Base-by-base conservation (phyloP, 2,113 vertebrate species). In the Ceuthmochares aereus region DNA sequence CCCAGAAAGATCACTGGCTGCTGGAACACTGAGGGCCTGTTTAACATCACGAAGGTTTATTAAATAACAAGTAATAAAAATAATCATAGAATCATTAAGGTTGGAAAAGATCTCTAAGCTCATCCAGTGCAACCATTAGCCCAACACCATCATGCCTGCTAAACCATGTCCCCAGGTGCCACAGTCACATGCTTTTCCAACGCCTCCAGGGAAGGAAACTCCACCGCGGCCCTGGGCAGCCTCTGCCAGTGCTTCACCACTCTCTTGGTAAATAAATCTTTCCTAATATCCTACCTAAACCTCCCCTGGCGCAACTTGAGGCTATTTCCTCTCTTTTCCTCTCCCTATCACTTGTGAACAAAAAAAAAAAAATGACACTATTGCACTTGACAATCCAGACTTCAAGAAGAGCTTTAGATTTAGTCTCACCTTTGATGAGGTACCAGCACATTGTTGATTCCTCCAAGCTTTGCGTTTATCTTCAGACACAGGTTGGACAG, bases 401-500 rank as follows among this genome's bases (percentile, higher is more conserved):
- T 54, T 82, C 32, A 68, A 32, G 13, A 45, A 66, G 7, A 64
- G 16, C 43, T 78, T 72, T 27, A 51, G 32, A 63, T 45, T 52
- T 42, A 56, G 47, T 69, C 98, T 98, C 89, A 99, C 99, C 99
- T 99, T 98, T 99, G 99, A 98, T 99, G 99, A 93, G 99, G 99
- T 70, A 99, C 99, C 77, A 99, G 98, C 74, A 99, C 99, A 11
- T 99, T 99, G 98, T 99, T 99, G 98, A 99, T 99, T 94, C 99
- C 99, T 55, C 99, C 99, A 5, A 99, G 98, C 97, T 99, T 99
- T 93, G 99, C 99, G 12, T 99, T 99, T 97, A 99, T 99, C 98
- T 99, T 99, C 97, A 99, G 98, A 97, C 99, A 99, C 96, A 99
- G 98, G 97, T 99, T 99, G 87, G 99, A 99, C 66, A 99, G 98